Conservation (phyloP, 1,140 invertebrate genomes). For the Ostrea edulis region DNA sequence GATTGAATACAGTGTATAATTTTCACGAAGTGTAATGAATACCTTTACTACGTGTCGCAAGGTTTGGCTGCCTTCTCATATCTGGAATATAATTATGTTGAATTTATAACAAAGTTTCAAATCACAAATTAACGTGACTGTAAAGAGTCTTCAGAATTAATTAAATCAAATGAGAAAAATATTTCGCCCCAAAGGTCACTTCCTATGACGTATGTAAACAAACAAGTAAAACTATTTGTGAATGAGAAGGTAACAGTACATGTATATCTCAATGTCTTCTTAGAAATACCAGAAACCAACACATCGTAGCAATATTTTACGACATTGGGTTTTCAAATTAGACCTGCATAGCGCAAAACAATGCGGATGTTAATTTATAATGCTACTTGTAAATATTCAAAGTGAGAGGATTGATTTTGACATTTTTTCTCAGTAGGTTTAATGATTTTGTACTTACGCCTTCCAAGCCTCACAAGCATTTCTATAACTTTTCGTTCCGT, state of each 20-base stretch:
- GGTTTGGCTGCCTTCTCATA: background rate
- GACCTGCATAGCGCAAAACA: background rate
- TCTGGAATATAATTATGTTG: background rate
- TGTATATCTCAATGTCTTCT: too few relatives aligned
- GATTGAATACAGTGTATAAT: too few relatives aligned
- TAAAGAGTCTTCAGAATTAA: background rate
- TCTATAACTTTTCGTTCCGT: background rate
- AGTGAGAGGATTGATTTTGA: too few relatives aligned
- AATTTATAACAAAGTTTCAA: background rate
- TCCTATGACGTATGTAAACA: background rate
- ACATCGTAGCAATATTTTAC: too few relatives aligned
- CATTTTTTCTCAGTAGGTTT: background rate
- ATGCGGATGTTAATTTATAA: background rate
- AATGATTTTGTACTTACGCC: background rate
- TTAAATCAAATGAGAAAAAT: background rate
- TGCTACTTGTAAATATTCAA: background rate
- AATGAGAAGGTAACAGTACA: too few relatives aligned
- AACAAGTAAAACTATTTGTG: background rate
- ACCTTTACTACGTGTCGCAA: background rate
- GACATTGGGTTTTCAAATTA: background rate
- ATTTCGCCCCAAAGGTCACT: background rate
- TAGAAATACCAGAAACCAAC: too few relatives aligned
- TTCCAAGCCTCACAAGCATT: conserved; percentile 6
- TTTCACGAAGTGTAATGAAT: too few relatives aligned
- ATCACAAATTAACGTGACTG: background rate